A percentile compares a stretch with the other conserved stretches of the same genome.
phyloP scores from a whole-genome alignment of 2,113 vertebrate species.

The Bucco capensis region DNA sequence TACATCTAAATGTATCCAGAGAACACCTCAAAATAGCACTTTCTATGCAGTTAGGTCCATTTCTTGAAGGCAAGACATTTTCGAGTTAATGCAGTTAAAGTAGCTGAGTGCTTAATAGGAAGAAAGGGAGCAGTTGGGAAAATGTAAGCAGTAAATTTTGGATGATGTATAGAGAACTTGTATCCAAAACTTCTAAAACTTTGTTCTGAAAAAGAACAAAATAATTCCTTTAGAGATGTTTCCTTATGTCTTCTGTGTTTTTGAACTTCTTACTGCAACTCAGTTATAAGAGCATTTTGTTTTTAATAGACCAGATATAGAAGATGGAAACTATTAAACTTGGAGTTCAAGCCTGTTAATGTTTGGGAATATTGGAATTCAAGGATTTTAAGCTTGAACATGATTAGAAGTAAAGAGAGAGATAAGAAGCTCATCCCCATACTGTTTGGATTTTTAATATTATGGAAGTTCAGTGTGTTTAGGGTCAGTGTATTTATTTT shows the following conservation, averaged over 20 bases:
- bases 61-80: not conserved
- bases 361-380: not conserved
- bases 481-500: not conserved
- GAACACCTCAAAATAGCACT: not conserved
- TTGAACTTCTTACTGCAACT: not conserved
- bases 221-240: not conserved
- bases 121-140: not conserved
- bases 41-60: not conserved
- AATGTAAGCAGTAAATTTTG: not conserved
- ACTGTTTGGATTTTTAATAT: not conserved
- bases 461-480: not conserved
- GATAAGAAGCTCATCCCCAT: not conserved
- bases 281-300: not conserved
- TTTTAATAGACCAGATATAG: not conserved
- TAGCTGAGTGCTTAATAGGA: not conserved
- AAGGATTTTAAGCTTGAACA: not conserved
- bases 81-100: not conserved
- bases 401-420: not conserved
- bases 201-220: not conserved
- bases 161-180: not conserved
- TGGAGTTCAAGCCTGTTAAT: not conserved
- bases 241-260: not conserved
- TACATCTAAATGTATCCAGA: not conserved
- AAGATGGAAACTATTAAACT: not conserved
- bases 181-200: not conserved